These are phyloP conservation scores for Porites evermanni DNA, from an alignment of 92 coral and sea anemone genomes.

Conservation along the genomic window DNA sequence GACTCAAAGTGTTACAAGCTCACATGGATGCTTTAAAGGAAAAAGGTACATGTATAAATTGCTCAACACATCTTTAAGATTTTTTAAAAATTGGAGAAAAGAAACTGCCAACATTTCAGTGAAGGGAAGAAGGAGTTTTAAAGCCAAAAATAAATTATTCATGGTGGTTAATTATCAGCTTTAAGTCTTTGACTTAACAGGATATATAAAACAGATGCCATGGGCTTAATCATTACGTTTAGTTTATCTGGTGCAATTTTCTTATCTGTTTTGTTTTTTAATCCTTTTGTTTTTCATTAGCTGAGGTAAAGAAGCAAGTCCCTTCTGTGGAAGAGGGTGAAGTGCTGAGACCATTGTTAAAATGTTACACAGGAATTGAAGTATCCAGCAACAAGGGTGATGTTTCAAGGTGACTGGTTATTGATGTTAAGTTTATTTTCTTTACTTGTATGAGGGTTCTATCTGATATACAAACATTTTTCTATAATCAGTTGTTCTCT, in stretches of 20 bases:
- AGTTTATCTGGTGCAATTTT: background rate
- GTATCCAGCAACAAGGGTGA: conserved; percentile 96
- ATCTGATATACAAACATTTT: too few relatives aligned
- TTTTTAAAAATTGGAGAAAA: too few relatives aligned
- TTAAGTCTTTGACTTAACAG: too few relatives aligned
- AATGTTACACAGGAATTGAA: conserved; percentile 91
- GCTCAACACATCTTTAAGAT: too few relatives aligned
- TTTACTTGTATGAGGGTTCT: background rate
- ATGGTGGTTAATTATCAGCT: too few relatives aligned
- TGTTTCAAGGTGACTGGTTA: conserved; percentile 67
- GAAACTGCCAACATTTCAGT: too few relatives aligned
- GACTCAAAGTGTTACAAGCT: conserved; percentile 96
- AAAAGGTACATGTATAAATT: conserved; percentile 64
- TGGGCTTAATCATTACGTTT: too few relatives aligned
- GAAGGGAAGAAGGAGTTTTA: too few relatives aligned
- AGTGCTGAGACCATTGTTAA: conserved; percentile 86
- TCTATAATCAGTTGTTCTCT: too few relatives aligned
- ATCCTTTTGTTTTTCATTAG: conserved; percentile 38
- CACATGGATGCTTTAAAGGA: conserved; percentile 91
- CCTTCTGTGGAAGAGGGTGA: conserved; percentile 98
- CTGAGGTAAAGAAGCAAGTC: conserved; percentile 78
- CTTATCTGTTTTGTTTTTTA: background rate
- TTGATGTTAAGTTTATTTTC: too few relatives aligned
- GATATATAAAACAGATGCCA: too few relatives aligned
- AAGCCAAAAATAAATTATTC: too few relatives aligned